Conservation (phyloP, 2,888 invertebrate genomes). For the Eueremaeus valkanovi region DNA sequence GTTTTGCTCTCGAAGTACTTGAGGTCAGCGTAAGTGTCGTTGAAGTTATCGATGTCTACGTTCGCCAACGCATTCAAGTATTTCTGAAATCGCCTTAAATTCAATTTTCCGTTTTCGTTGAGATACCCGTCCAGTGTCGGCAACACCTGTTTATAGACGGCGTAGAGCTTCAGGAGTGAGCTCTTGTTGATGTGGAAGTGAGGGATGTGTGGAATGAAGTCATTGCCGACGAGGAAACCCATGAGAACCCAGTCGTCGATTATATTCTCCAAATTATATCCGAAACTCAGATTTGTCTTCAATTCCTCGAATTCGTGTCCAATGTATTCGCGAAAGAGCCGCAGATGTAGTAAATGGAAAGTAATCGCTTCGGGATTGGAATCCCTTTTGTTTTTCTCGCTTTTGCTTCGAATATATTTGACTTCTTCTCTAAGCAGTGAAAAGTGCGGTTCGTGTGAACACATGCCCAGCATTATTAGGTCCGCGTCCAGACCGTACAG, state of each 20-base stretch:
- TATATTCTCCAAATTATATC: constrained; percentile 78
- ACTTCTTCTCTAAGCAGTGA: constrained; percentile 90
- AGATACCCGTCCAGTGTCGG: constrained; percentile 86
- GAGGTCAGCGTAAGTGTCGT: constrained; percentile 59
- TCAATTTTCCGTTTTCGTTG: constrained; percentile 80
- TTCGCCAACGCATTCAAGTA: constrained; percentile 56
- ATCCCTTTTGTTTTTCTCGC: constrained; percentile 48
- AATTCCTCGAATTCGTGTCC: constrained; percentile 74
- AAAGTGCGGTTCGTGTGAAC: constrained; percentile 93
- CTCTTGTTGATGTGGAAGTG: constrained; percentile 88
- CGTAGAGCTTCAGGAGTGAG: constrained; percentile 79
- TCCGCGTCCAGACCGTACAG: constrained; percentile 96
- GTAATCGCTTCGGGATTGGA: constrained; percentile 80
- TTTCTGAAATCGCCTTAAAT: constrained; percentile 75
- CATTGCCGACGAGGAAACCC: constrained; percentile 96
- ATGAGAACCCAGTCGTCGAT: constrained; percentile 98
- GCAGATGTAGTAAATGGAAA: constrained; percentile 87
- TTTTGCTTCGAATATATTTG: constrained; percentile 51
- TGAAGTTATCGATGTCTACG: constrained; percentile 53
- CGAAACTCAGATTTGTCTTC: constrained; percentile 61
- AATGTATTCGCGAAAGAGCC: constrained; percentile 84
- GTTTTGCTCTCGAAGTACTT: constrained; percentile 75
- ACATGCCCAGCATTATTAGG: constrained; percentile 92
- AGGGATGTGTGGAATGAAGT: constrained; percentile 94
- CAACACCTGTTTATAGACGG: constrained; percentile 78